Evolutionary conservation across 2,888 invertebrate genomes (phyloP), one percentile per base, ranked within the genome.

Genomic region (Ceratothoa steindachneri): DNA sequence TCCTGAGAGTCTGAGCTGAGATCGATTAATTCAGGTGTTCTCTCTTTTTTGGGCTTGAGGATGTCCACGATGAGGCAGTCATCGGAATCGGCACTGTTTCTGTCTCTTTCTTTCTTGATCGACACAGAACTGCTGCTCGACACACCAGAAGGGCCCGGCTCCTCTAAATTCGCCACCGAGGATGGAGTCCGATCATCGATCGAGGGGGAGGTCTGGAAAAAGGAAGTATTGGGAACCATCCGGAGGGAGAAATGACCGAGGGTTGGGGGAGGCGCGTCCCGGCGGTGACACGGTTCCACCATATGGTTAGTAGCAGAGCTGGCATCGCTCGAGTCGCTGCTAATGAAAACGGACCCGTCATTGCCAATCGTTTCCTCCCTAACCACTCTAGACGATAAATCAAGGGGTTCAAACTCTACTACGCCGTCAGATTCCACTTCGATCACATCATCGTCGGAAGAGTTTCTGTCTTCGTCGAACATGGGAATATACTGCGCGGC

Each of bases 281-380:
- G 22, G 12, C 60, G n/a, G 24, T 24, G 2, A 41, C 7, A 9
- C 15, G 5, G 7, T 41, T 9, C 15, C 5, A 9, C 41, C 5
- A 9, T 15, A 41, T 41, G 5, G 29, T 65, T 60, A 15, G n/a
- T 27, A 22, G 28, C 28, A 52, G 51, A 1, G 24, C 51, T 7
- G 31, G 27, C 7, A 5, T 22, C 4, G 29, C 52, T 52, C 52
- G 60, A 31, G 30, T 71, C 68, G 69, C 77, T 77, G 22, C 77
- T 77, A n/a, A 77, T 77, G 22, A 77, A 65, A 2, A 77, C 73
- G 41, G 77, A 77, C 29, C 77, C 77, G 55, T 74, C 77, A 2
- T 77, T 71, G 5, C 73, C 73, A 9, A 77, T 70, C 27, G 65
- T 77, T 71, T 77, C 77, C 67, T 74, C 77, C 27, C 73, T 71